Conservation (phyloP, 2,888 invertebrate species). For the Unio pictorum region DNA sequence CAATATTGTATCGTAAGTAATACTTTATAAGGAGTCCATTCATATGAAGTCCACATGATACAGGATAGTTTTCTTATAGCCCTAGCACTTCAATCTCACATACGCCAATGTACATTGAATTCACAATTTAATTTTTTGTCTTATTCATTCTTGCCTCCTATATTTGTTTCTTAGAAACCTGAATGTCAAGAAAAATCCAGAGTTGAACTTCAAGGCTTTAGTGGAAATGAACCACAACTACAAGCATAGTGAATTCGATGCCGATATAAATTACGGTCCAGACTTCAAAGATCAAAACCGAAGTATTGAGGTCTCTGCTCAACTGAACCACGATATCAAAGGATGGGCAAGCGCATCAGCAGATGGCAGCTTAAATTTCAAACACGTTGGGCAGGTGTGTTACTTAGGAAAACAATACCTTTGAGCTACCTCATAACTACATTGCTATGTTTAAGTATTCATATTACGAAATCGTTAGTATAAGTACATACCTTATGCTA, state of each 20-base stretch:
- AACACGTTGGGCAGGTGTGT: neutral
- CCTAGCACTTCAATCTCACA: too few species aligned
- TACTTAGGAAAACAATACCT: too few species aligned
- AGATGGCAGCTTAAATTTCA: slow-evolving; percentile 11
- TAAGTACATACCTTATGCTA: too few species aligned
- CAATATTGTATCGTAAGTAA: too few species aligned
- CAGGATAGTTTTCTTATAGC: too few species aligned
- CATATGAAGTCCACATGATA: neutral
- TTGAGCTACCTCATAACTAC: too few species aligned
- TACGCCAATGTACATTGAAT: too few species aligned
- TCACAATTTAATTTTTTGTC: too few species aligned
- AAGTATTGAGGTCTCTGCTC: slow-evolving; percentile 23
- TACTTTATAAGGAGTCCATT: neutral
- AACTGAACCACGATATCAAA: slow-evolving; percentile 26
- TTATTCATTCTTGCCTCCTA: too few species aligned
- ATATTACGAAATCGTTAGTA: too few species aligned
- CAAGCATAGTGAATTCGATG: slow-evolving; percentile 31
- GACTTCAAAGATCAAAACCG: slow-evolving; percentile 36
- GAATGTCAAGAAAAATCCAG: slow-evolving; percentile 24
- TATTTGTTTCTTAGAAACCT: slow-evolving; percentile 21
- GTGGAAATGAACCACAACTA: slow-evolving; percentile 35
- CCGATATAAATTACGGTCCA: slow-evolving; percentile 35
- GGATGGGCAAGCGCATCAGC: slow-evolving; percentile 13
- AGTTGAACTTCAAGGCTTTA: slow-evolving; percentile 26
- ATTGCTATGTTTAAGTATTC: too few species aligned